Evolutionary conservation across 2,888 invertebrate genomes (phyloP).

Genomic region (Phytoseiulus persimilis): DNA sequence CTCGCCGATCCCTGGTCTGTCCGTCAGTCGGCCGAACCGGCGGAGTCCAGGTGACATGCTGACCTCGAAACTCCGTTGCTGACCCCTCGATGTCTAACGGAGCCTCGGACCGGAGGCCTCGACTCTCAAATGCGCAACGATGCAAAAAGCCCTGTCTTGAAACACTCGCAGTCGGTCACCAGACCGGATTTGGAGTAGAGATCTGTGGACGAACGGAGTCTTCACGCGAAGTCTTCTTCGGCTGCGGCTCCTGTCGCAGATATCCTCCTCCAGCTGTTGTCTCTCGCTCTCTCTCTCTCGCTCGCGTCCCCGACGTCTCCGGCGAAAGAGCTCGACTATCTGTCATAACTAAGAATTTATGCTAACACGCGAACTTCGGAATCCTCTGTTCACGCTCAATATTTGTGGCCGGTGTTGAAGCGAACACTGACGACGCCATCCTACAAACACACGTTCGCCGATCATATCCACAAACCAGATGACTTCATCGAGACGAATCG

Average conservation of each 20-base stretch:
- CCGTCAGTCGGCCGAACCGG: neutral
- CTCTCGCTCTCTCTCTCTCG: neutral
- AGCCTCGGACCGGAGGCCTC: constrained; percentile 29
- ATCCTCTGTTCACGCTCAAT: constrained; percentile 16
- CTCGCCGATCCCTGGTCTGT: neutral
- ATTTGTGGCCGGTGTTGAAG: constrained; percentile 31
- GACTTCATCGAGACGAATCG: constrained; percentile 24
- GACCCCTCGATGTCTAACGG: constrained; percentile 9
- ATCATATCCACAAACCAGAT: constrained; percentile 24
- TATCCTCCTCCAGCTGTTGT: neutral
- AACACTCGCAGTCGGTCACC: neutral
- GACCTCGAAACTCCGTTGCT: constrained; percentile 32
- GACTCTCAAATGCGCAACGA: constrained; percentile 33
- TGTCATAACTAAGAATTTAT: constrained; percentile 33
- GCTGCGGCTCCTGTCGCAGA: neutral
- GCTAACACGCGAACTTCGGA: constrained; percentile 9
- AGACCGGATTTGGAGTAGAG: neutral
- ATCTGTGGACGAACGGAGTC: neutral
- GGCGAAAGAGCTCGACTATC: neutral
- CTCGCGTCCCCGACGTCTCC: neutral
- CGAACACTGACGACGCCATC: neutral
- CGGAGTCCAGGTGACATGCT: constrained; percentile 37
- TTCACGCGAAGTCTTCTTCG: neutral
- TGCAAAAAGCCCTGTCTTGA: constrained; percentile 22
- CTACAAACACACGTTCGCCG: neutral